A percentile compares a stretch with the other conserved stretches of the same genome.
Evolutionary conservation across 2,797 vertebrate genomes (phyloP).

Genomic region (Myotis planiceps): DNA sequence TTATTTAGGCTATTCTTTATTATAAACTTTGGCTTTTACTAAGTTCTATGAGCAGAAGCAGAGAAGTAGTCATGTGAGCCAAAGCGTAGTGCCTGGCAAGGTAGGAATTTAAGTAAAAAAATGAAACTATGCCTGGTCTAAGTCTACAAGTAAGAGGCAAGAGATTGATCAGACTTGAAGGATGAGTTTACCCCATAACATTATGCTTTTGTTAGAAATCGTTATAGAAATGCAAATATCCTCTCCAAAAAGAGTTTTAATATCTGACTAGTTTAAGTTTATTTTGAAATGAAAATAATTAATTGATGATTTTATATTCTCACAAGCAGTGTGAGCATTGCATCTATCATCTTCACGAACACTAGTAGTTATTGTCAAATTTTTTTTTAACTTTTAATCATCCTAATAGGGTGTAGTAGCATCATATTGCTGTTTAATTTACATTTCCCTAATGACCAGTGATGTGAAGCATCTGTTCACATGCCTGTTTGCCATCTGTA

Average conservation of each 20-base stretch:
- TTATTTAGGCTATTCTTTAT: neutral
- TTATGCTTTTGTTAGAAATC: neutral
- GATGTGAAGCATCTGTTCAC: neutral
- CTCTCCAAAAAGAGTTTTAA: conserved; percentile 4
- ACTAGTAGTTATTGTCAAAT: neutral
- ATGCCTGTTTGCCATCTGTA: neutral
- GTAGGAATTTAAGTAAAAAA: neutral
- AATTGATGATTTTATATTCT: neutral
- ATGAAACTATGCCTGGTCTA: neutral
- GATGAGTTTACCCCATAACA: neutral
- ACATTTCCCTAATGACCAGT: neutral
- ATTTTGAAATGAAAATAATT: conserved; percentile 8
- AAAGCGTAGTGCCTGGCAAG: neutral
- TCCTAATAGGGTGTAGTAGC: neutral
- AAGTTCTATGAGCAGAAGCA: neutral
- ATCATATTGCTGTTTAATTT: neutral
- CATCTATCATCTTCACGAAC: neutral
- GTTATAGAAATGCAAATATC: neutral
- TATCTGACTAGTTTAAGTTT: neutral
- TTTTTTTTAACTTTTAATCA: neutral
- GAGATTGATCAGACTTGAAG: neutral
- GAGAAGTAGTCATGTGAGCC: neutral
- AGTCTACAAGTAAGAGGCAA: neutral
- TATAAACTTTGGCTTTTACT: neutral
- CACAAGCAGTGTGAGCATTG: neutral